Percentiles rank a stretch among this genome's conserved stretches.
Conservation (phyloP, 2,113 vertebrate species). For the Nicator chloris region DNA sequence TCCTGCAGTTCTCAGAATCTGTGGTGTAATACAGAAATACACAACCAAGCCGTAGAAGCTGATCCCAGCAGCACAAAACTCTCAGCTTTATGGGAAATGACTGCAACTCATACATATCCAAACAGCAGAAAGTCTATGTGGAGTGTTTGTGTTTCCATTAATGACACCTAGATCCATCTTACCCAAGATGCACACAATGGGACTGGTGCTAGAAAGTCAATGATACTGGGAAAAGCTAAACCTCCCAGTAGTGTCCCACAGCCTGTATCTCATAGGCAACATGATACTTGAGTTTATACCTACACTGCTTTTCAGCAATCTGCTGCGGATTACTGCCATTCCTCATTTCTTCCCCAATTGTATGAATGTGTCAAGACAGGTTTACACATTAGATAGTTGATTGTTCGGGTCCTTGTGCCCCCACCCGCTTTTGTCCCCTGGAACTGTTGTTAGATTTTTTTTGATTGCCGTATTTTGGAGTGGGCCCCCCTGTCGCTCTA, state of each 20-base stretch:
- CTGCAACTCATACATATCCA: neutral
- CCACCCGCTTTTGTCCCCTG: no score
- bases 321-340: neutral
- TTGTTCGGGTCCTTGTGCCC: no score
- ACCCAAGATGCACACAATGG: neutral
- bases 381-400: no score
- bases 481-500: no score
- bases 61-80: neutral
- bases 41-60: neutral
- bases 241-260: neutral
- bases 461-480: no score
- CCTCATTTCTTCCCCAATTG: neutral
- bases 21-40: neutral
- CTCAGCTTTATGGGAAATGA: neutral
- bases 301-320: neutral
- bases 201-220: neutral
- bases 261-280: neutral
- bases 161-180: fast-evolving
- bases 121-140: neutral
- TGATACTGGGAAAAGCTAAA: neutral
- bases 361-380: no score
- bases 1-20: neutral
- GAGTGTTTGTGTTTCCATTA: neutral
- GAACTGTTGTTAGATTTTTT: no score
- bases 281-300: neutral